A percentile compares a stretch with the other conserved stretches of the same genome.
These are phyloP conservation scores for Takifugu bimaculatus DNA, from an alignment of 2,113 vertebrate genomes.

Conservation along the genomic window DNA sequence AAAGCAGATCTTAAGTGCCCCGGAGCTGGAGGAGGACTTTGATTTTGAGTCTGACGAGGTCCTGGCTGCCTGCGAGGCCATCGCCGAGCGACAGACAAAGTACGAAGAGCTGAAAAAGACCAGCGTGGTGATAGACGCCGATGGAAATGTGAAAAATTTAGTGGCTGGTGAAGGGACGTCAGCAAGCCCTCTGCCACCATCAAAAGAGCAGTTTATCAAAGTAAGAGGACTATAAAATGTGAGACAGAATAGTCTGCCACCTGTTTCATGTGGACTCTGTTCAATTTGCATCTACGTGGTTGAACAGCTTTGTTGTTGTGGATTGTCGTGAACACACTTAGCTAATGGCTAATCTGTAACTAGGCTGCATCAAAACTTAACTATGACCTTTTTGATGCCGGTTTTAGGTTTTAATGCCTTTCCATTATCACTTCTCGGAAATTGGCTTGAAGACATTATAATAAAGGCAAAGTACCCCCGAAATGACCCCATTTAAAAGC, in stretches of 20 bases:
- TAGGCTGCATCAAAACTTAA: too few relatives aligned
- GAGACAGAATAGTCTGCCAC: background rate
- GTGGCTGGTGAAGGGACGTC: slow-evolving; percentile 59
- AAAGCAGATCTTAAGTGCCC: slow-evolving; percentile 55
- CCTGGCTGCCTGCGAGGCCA: slow-evolving; percentile 87
- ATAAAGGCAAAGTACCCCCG: too few relatives aligned
- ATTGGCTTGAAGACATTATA: too few relatives aligned
- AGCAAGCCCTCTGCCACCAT: slow-evolving; percentile 41
- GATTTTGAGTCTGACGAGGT: slow-evolving; percentile 97
- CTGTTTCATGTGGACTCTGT: too few relatives aligned
- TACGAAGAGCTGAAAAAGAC: slow-evolving; percentile 71
- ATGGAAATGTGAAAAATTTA: slow-evolving; percentile 77
- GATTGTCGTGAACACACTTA: too few relatives aligned
- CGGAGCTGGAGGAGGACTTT: slow-evolving; percentile 85
- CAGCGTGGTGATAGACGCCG: slow-evolving; percentile 78
- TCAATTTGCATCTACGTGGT: too few relatives aligned
- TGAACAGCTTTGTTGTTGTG: too few relatives aligned
- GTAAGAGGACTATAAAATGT: slow-evolving; percentile 70
- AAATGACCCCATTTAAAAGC: too few relatives aligned
- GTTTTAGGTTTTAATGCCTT: too few relatives aligned
- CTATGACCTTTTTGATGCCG: too few relatives aligned
- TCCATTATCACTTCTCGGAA: too few relatives aligned
- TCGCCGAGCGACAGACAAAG: slow-evolving; percentile 84
- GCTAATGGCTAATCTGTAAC: too few relatives aligned
- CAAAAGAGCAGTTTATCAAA: slow-evolving; percentile 80